Evolutionary conservation across 1,140 invertebrate genomes (phyloP).

Genomic region (Stratiolaelaps scimitus): DNA sequence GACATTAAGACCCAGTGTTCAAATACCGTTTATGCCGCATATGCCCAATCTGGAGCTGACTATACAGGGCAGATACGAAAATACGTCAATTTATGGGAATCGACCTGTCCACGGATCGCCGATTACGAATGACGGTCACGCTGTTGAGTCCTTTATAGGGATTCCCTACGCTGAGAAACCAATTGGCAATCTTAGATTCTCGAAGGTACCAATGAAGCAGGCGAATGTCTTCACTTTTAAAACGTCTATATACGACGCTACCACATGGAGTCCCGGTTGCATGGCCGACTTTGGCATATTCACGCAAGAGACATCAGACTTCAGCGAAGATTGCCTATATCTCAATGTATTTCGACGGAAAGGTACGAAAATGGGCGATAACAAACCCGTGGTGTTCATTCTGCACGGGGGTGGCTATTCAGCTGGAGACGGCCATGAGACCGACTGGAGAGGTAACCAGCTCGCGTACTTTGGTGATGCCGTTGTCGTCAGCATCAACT

Average conservation of each 20-base stretch:
- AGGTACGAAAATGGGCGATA: conserved; percentile 45
- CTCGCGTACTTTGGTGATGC: conserved; percentile 40
- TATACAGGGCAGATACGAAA: no score
- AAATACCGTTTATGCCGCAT: no score
- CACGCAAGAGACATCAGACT: neutral
- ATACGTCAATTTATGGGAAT: no score
- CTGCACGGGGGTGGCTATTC: conserved; percentile 56
- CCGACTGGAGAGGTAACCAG: conserved; percentile 42
- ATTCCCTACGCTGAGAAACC: conserved; percentile 58
- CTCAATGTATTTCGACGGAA: conserved; percentile 57
- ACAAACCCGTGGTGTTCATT: conserved; percentile 57
- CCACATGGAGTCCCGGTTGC: neutral
- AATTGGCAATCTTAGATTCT: conserved; percentile 47
- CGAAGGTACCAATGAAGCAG: neutral
- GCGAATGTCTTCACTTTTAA: neutral
- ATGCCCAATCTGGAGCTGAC: no score
- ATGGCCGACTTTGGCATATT: no score
- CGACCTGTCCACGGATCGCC: no score
- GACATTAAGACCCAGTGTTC: no score
- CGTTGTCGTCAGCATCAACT: conserved; percentile 67
- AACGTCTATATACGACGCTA: conserved; percentile 9
- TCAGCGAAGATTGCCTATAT: conserved; percentile 63
- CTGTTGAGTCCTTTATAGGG: conserved; percentile 50
- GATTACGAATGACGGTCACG: no score
- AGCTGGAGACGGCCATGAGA: conserved; percentile 52